Evolutionary conservation across 53 echinoderm and acorn worm genomes (phyloP), one percentile per base, ranked within the genome.

Genomic region (Zoroaster sp.): DNA sequence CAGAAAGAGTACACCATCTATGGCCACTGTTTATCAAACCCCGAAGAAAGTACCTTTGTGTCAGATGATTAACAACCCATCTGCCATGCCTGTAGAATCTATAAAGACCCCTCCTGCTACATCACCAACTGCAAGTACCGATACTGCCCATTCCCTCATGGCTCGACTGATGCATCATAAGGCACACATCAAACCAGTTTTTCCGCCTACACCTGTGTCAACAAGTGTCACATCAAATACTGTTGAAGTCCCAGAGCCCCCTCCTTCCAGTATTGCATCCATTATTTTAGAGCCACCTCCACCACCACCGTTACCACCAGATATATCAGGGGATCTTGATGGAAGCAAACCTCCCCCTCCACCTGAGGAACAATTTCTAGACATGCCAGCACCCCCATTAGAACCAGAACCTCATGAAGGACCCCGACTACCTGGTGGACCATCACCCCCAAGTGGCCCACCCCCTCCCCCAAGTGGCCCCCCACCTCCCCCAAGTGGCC

Each of bases 211-310:
- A 3, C 47, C 85, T 10, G 35, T 37, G 2, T 25, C 72, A 0
- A 33, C 85, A 43, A 85, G 43, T 36, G 18, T 85, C 36, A 14
- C 39, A 5, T 42, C 68, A 1, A 59, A 59, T 59, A 21, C 21
- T 25, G 63, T 59, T 21, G 63, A 59, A 8, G 82, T 5, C 25
- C 38, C 33, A 1, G 55, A 36, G 15, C 33, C 67, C 43, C 85
- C 69, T 47, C 70, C 85, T 69, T 35, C 85, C 45, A 71, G 47
- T 49, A 23, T 85, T 35, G 18, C 69, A 14, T 71, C 85, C 12
- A 70, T 85, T 38, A 85, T 85, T 47, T 51, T 85, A 51, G 85
- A 85, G 37, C 85, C 85, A 7, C 85, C 85, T 18, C 85, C 85
- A 32, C 85, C 85, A 18, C 85, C 85, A n/a, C 85, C 85, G 28